These are phyloP conservation scores for Hestina assimilis DNA, from an alignment of 1,140 invertebrate species.

Conservation along the genomic window DNA sequence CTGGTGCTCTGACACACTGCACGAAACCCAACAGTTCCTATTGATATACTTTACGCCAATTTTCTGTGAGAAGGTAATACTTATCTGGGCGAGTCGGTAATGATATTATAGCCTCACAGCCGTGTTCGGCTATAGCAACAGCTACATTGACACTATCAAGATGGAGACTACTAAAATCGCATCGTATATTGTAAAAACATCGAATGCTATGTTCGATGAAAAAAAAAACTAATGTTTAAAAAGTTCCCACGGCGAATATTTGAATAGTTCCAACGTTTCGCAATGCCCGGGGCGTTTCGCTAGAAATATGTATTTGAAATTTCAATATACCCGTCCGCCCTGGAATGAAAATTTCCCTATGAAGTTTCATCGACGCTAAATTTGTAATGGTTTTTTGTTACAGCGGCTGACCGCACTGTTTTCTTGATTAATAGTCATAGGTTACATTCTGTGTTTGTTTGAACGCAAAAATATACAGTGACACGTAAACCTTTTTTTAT, in stretches of 20 bases:
- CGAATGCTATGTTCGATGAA: not conserved
- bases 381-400: not conserved
- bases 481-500: too few relatives aligned
- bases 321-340: conserved; percentile 27
- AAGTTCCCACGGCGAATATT: conserved; percentile 39
- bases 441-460: not conserved
- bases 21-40: too few relatives aligned
- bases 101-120: too few relatives aligned
- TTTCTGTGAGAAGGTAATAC: too few relatives aligned
- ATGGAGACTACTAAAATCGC: too few relatives aligned
- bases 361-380: conserved; percentile 21
- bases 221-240: conserved; percentile 36
- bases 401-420: not conserved
- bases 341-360: conserved; percentile 24
- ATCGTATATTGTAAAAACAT: not conserved
- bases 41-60: too few relatives aligned
- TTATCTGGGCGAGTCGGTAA: too few relatives aligned
- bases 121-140: too few relatives aligned
- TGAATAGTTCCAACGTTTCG: conserved; percentile 37
- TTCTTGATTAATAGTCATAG: conserved; percentile 1
- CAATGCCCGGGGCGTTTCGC: conserved; percentile 26
- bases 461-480: not conserved
- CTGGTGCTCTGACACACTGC: too few relatives aligned
- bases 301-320: conserved; percentile 40
- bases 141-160: too few relatives aligned